Percentiles rank a stretch among this genome's conserved stretches.
phyloP scores from a whole-genome alignment of 2,888 invertebrate species.

The Scaptomyza cyrtandrae region DNA sequence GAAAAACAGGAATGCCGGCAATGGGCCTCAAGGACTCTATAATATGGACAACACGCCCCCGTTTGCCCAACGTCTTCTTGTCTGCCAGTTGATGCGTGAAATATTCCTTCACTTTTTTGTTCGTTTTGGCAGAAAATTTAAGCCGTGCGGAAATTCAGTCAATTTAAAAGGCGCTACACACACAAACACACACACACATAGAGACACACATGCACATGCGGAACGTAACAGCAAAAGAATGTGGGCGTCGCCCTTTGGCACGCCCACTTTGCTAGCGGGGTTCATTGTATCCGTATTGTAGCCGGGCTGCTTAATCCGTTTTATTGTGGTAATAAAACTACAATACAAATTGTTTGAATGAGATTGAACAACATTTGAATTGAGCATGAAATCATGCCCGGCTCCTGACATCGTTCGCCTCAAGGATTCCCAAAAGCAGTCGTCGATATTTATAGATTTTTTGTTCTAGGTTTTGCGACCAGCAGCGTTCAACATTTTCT shows the following conservation, averaged over 20 bases:
- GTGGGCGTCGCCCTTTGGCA: slow-evolving; percentile 45
- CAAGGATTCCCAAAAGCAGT: slow-evolving; percentile 18
- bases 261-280: slow-evolving; percentile 49
- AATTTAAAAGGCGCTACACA: slow-evolving; percentile 64
- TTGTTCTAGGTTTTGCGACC: neutral
- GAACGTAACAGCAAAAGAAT: slow-evolving; percentile 6
- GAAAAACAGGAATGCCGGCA: slow-evolving; percentile 70
- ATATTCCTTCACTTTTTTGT: slow-evolving; percentile 58
- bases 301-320: slow-evolving; percentile 71
- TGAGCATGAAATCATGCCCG: slow-evolving; percentile 69
- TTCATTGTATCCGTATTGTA: slow-evolving; percentile 72
- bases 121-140: slow-evolving; percentile 61
- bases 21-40: slow-evolving; percentile 69
- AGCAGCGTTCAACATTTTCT: neutral
- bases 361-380: slow-evolving; percentile 79
- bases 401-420: slow-evolving; percentile 28
- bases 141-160: slow-evolving; percentile 79
- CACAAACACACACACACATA: slow-evolving; percentile 1
- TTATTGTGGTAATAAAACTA: slow-evolving; percentile 79
- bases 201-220: neutral
- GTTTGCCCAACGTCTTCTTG: slow-evolving; percentile 37
- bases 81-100: slow-evolving; percentile 71
- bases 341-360: slow-evolving; percentile 80
- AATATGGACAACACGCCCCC: slow-evolving; percentile 61
- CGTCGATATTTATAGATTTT: slow-evolving; percentile 44